These are phyloP conservation scores for Colletes collaris DNA, from an alignment of 2,888 invertebrate species.

Conservation along the genomic window DNA sequence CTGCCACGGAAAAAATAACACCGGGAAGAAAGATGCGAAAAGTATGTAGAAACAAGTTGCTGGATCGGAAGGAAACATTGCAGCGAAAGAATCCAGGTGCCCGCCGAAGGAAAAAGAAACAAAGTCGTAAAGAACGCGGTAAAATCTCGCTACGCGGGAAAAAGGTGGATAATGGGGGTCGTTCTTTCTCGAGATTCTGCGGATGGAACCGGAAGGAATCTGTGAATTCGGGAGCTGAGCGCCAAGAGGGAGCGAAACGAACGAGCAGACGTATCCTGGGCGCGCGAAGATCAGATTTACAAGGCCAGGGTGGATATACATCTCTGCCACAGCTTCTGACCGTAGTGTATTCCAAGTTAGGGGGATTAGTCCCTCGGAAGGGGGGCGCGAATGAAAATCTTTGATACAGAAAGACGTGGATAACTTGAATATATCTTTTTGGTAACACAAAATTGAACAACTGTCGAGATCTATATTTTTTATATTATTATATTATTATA, in stretches of 20 bases:
- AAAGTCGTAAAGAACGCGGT: constrained; percentile 52
- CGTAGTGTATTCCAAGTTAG: neutral
- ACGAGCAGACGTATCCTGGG: constrained; percentile 23
- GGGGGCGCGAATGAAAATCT: too few species aligned
- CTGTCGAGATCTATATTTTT: too few species aligned
- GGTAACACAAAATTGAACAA: too few species aligned
- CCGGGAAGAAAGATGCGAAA: constrained; percentile 9
- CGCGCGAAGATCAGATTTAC: constrained; percentile 65
- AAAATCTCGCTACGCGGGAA: constrained; percentile 39
- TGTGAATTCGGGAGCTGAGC: constrained; percentile 23
- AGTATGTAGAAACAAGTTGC: neutral
- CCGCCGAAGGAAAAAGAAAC: constrained; percentile 24
- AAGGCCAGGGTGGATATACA: constrained; percentile 44
- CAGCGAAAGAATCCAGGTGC: constrained; percentile 1
- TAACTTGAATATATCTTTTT: too few species aligned
- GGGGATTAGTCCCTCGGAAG: too few species aligned
- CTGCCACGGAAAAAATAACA: constrained; percentile 23
- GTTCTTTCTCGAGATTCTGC: constrained; percentile 1
- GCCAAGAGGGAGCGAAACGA: neutral
- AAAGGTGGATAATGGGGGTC: constrained; percentile 17
- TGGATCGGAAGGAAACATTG: neutral
- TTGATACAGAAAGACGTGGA: too few species aligned
- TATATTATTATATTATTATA: too few species aligned
- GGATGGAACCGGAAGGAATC: constrained; percentile 11
- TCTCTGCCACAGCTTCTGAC: constrained; percentile 37